phyloP scores from a whole-genome alignment of 2,888 invertebrate species.

The Campoplex nolae region DNA sequence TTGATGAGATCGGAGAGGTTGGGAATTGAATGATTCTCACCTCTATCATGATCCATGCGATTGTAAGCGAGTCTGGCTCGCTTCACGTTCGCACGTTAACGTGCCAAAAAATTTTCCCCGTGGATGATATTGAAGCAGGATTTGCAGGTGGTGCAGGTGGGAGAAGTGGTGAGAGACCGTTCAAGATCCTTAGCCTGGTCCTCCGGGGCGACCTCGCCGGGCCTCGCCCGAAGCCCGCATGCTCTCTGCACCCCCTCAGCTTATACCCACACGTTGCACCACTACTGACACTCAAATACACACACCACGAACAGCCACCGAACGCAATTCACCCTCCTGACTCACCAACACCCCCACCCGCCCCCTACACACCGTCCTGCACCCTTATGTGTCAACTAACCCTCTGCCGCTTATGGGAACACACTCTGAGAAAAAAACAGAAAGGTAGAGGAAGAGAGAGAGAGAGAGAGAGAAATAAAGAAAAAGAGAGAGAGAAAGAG shows the following conservation, averaged over 20 bases:
- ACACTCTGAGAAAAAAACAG: neutral
- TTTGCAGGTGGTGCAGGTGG: constrained; percentile 69
- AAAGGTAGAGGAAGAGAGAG: neutral
- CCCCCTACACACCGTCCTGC: constrained; percentile 14
- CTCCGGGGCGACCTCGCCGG: constrained; percentile 81
- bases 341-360: constrained; percentile 34
- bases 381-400: constrained; percentile 28
- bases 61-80: constrained; percentile 83
- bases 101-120: neutral
- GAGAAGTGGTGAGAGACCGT: constrained; percentile 69
- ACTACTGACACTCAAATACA: constrained; percentile 49
- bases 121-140: constrained; percentile 12
- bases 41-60: constrained; percentile 84
- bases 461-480: neutral
- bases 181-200: constrained; percentile 75
- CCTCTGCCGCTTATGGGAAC: constrained; percentile 30
- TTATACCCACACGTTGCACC: constrained; percentile 68
- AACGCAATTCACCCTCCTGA: constrained; percentile 58
- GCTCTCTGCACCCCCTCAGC: constrained; percentile 74
- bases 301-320: constrained; percentile 41
- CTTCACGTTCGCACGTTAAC: constrained; percentile 74
- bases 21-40: constrained; percentile 74
- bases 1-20: neutral
- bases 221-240: constrained; percentile 82
- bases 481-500: neutral